Evolutionary conservation across 2,888 invertebrate genomes (phyloP), one percentile per base, ranked within the genome.

Genomic region (Hydroisotoma schaefferi): DNA sequence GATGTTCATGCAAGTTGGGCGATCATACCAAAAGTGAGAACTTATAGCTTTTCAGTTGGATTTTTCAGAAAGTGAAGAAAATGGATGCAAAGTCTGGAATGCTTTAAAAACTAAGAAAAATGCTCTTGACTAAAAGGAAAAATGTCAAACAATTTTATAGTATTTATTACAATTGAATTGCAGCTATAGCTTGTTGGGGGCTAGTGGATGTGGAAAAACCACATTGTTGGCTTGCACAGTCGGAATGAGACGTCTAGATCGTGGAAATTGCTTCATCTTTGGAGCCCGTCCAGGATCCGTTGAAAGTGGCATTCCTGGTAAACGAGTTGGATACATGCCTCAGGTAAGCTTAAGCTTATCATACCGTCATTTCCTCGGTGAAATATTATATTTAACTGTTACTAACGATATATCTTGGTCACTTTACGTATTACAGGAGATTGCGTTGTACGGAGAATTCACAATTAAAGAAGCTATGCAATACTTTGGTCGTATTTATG

Each of bases 301-400:
- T 75, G 92, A 88, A 1, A 91, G 89, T 5, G 90, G 90, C 5
- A 90, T 93, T 18, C 95, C 95, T 0, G 95, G 95, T 10, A 89
- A 89, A 75, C 83, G 90, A 26, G 93, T 95, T n/a, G 95, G 95
- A 53, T 95, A 94, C 80, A 95, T 95, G 95, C 95, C 95, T 0
- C 90, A 90, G 83, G 88, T 87, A 76, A 68, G 20, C 27, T n/a
- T n/a, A n/a, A n/a, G 10, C 15, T 8, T 44, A 10, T 44, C 18
- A 15, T 18, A 44, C n/a, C 10, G 46, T 18, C 15, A 54, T 38
- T 47, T 3, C 27, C 25, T 48, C 4, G 48, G 4, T 48, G 29
- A n/a, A n/a, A n/a, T n/a, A n/a, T n/a, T 28, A 46, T 37, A 52
- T 44, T 40, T 37, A 10, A 54, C 49, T 18, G 25, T 47, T 56